Percentiles rank a stretch among this genome's conserved stretches.
Evolutionary conservation across 2,797 vertebrate species (phyloP).

Genomic region (Tangara arthus): DNA sequence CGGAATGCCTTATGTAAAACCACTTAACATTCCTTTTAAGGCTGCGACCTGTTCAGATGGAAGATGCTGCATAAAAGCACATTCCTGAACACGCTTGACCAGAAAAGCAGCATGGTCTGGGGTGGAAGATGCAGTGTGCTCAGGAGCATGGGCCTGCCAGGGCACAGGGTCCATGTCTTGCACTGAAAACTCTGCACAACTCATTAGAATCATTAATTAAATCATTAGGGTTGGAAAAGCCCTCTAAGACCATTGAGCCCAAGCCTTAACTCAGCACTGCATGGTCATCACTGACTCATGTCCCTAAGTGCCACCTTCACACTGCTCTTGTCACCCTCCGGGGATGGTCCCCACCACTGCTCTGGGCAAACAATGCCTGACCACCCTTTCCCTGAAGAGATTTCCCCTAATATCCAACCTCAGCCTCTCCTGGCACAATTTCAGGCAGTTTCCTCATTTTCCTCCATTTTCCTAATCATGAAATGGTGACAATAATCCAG

Average conservation of each 20-base stretch:
- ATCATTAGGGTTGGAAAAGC: background rate
- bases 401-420: background rate
- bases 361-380: background rate
- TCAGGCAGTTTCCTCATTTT: background rate
- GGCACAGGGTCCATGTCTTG: background rate
- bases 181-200: background rate
- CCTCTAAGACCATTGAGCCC: background rate
- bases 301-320: background rate
- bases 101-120: background rate
- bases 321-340: background rate
- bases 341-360: background rate
- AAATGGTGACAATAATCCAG: background rate
- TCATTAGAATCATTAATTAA: background rate
- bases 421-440: background rate
- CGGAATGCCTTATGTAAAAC: constrained; percentile 58
- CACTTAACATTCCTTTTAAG: constrained; percentile 52
- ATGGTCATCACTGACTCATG: background rate
- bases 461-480: background rate
- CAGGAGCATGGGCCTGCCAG: background rate
- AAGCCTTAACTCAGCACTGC: background rate
- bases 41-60: constrained; percentile 39
- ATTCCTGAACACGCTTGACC: constrained; percentile 16
- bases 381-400: background rate
- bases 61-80: constrained; percentile 48
- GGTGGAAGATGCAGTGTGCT: background rate